Base-by-base conservation (phyloP, 53 echinoderm and acorn worm genomes). In the Henricia sp. region DNA sequence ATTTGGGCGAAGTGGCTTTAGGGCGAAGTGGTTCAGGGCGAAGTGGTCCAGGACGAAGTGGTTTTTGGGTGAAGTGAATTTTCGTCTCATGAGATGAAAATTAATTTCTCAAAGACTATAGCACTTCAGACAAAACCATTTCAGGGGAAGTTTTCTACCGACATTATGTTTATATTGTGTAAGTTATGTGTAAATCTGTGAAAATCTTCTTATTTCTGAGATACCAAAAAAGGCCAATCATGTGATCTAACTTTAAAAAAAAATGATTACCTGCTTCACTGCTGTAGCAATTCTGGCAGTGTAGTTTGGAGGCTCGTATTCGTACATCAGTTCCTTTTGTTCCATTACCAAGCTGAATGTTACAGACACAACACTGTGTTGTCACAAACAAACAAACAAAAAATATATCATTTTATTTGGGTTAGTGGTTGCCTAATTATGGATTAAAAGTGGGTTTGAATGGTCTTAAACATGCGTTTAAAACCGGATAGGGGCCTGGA, bases 241-340 rank as follows among this genome's bases (percentile, higher is more conserved):
- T n/a, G 17, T 0, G 4, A 19, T 3, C 44, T 74, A 64, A 32
- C 48, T 64, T 3, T 12, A 25, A 11, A 50, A 21, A 21, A 12
- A 25, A 82, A 2, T 38, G 0, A 9, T 78, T 56, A 97, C 99
- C 99, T 68, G 94, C 94, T 28, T 99, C 99, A 43, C 92, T 99
- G 84, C 99, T 99, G 91, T 99, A 99, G 73, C 99, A 99, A 84
- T 92, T 94, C 72, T 99, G 99, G 84, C 99, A 99, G 93, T 99
- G 99, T 50, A 99, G 90, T 85, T 90, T 91, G 72, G 86, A 86
- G 70, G 99, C 92, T 71, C 99, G 69, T 80, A 99, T 99, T 52
- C 99, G 92, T 8, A 99, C 99, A 34, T 99, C 99, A 72, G 99
- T 91, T 16, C 99, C 99, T 48, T 90, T 76, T 58, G 89, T 88